Conservation (phyloP, 2,888 invertebrate species). For the Nymphalis urticae region DNA sequence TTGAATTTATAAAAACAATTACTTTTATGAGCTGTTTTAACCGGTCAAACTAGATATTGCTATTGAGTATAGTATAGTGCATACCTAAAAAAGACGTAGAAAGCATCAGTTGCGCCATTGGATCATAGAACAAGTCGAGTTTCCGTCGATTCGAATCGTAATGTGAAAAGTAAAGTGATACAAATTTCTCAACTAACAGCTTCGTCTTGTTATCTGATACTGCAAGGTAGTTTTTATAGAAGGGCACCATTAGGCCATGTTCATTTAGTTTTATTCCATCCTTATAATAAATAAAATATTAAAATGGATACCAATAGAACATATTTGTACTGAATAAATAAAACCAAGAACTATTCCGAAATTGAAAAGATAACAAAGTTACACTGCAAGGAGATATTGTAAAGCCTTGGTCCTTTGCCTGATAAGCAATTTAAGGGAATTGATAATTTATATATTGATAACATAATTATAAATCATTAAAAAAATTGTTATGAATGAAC, state of each 20-base stretch:
- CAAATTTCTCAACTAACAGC: slow-evolving; percentile 65
- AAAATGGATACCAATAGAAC: neutral
- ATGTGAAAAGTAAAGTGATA: slow-evolving; percentile 62
- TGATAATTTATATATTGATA: no score
- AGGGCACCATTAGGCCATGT: slow-evolving; percentile 57
- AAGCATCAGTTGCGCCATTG: slow-evolving; percentile 48
- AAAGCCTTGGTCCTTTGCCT: no score
- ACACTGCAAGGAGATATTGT: no score
- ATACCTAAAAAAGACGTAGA: slow-evolving; percentile 49
- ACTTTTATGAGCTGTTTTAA: no score
- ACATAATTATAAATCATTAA: no score
- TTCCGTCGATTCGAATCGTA: slow-evolving; percentile 52
- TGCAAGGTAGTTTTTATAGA: slow-evolving; percentile 57
- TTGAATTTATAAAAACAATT: neutral
- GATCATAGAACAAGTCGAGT: slow-evolving; percentile 56
- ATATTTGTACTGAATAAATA: no score
- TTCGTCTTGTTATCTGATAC: slow-evolving; percentile 53
- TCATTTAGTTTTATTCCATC: slow-evolving; percentile 66
- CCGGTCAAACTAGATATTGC: neutral
- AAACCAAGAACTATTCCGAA: no score
- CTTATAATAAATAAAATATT: slow-evolving; percentile 49
- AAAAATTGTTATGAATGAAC: no score
- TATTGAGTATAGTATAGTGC: neutral
- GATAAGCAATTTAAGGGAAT: no score
- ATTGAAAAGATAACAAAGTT: no score